Percentiles rank a stretch among this genome's conserved stretches.
Evolutionary conservation across 2,113 vertebrate species (phyloP).

Genomic region (Passer montanus): DNA sequence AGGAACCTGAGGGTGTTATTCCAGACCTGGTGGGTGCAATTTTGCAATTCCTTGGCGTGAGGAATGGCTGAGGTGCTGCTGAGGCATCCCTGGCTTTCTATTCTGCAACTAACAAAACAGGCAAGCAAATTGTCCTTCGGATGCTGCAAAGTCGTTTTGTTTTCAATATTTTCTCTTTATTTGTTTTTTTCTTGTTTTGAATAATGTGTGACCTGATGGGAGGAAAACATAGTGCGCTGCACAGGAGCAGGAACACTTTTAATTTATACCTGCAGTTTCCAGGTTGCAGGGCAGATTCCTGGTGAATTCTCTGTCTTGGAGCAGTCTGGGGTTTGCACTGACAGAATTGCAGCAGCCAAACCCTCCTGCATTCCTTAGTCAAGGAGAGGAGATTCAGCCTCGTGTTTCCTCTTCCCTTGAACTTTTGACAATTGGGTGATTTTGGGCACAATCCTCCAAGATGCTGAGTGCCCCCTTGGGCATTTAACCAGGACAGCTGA

Average conservation of each 20-base stretch:
- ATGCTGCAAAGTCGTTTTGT: not conserved
- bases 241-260: not conserved
- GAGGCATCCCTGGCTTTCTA: not conserved
- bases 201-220: accelerated
- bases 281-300: not conserved
- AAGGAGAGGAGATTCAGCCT: not conserved
- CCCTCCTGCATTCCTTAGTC: not conserved
- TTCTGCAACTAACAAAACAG: not conserved
- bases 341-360: not conserved
- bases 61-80: not conserved
- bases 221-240: not conserved
- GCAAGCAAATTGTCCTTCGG: not conserved
- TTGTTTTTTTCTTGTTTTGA: not conserved
- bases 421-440: not conserved
- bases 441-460: not conserved
- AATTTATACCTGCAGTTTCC: not conserved
- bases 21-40: not conserved
- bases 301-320: not conserved
- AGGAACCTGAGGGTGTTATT: not conserved
- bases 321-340: not conserved
- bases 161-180: accelerated
- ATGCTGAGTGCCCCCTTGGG: not conserved
- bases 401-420: not conserved
- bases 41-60: not conserved
- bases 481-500: not conserved